A percentile compares a stretch with the other conserved stretches of the same genome.
Conservation (phyloP, 2,888 invertebrate genomes). For the Xestia xanthographa region DNA sequence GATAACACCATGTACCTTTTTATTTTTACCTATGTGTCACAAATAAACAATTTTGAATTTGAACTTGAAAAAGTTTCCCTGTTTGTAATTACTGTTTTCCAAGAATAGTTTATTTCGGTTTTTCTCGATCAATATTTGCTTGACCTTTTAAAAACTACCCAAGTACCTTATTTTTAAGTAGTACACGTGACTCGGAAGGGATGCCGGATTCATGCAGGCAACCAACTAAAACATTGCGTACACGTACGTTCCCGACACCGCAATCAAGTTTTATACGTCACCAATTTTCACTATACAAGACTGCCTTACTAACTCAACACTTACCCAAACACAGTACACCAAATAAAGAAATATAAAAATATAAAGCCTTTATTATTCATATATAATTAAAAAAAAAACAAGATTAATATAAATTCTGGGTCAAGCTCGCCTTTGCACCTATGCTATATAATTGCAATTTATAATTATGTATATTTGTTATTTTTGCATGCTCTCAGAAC, state of each 20-base stretch:
- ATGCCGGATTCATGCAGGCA: not conserved
- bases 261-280: not conserved
- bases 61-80: too few species aligned
- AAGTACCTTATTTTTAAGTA: not conserved
- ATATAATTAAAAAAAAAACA: too few species aligned
- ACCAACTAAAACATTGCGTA: not conserved
- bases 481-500: too few species aligned
- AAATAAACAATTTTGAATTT: too few species aligned
- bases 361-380: too few species aligned
- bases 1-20: too few species aligned
- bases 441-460: too few species aligned
- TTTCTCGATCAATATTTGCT: not conserved
- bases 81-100: not conserved
- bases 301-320: not conserved
- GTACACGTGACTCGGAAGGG: not conserved
- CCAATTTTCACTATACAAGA: not conserved
- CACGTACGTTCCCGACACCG: too few species aligned
- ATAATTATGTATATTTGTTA: too few species aligned
- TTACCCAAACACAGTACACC: not conserved
- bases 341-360: not conserved
- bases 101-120: not conserved
- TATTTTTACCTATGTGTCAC: too few species aligned
- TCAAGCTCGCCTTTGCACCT: too few species aligned
- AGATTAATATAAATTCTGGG: too few species aligned
- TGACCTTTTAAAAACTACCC: not conserved